Conservation (phyloP, 2,888 invertebrate species). For the Apotomis capreana region DNA sequence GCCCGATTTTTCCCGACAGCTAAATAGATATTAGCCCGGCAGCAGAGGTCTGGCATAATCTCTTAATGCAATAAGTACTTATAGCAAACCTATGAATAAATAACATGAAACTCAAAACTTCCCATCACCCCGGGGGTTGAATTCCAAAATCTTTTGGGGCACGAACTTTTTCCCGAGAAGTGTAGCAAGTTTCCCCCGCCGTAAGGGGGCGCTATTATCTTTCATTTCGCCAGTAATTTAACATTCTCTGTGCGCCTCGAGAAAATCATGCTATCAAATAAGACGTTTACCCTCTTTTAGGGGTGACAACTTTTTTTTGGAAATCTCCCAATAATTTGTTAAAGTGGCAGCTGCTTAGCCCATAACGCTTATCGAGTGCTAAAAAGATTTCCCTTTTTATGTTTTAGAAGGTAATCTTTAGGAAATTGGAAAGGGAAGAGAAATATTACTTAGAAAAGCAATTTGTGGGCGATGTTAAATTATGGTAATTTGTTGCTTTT, state of each 20-base stretch:
- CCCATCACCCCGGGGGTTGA: constrained; percentile 64
- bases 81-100: constrained; percentile 74
- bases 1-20: constrained; percentile 1
- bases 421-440: constrained; percentile 47
- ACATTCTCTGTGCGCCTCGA: constrained; percentile 75
- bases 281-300: constrained; percentile 69
- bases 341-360: constrained; percentile 81
- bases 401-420: constrained; percentile 48
- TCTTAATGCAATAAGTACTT: constrained; percentile 40
- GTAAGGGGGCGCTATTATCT: constrained; percentile 79
- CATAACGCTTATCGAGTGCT: constrained; percentile 78
- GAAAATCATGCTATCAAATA: constrained; percentile 81
- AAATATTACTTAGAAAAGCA: constrained; percentile 38
- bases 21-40: constrained; percentile 34
- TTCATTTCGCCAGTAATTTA: constrained; percentile 82
- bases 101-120: constrained; percentile 67
- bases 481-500: constrained; percentile 18
- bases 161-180: constrained; percentile 72
- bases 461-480: constrained; percentile 36
- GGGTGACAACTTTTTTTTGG: constrained; percentile 79
- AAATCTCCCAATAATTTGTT: constrained; percentile 81
- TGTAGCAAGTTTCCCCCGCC: constrained; percentile 68
- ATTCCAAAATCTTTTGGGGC: constrained; percentile 76
- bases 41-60: constrained; percentile 33
- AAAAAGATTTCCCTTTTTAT: constrained; percentile 64